Percentiles rank a stretch among this genome's conserved stretches.
These are phyloP conservation scores for Procambarus virginalis DNA, from an alignment of 1,140 invertebrate genomes.

Conservation along the genomic window DNA sequence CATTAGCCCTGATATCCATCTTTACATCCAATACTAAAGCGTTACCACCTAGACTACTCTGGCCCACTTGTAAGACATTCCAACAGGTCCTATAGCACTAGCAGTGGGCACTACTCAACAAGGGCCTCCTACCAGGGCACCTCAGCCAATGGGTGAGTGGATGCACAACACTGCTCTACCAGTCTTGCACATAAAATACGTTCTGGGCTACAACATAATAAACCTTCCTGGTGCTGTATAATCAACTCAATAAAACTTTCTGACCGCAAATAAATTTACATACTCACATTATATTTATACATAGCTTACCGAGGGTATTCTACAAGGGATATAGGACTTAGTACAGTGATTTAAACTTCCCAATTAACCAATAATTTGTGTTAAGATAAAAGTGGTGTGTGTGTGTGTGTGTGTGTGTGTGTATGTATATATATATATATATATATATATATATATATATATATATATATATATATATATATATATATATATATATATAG, in stretches of 20 bases:
- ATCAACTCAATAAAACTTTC: background rate
- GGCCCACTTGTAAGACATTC: background rate
- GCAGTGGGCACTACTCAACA: background rate
- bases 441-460: no score
- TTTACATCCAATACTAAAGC: background rate
- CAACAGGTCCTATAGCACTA: constrained; percentile 4
- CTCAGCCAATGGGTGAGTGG: background rate
- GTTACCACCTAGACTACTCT: background rate
- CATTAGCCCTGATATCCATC: background rate
- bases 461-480: no score
- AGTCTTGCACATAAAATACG: background rate
- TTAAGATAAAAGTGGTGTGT: background rate
- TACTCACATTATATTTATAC: background rate
- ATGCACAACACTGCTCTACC: background rate
- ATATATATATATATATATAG: no score
- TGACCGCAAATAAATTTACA: background rate
- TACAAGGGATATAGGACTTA: background rate
- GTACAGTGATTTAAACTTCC: background rate
- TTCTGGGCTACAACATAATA: background rate
- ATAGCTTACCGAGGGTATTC: background rate
- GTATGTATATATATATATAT: no score
- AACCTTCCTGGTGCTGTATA: background rate
- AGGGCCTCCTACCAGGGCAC: background rate
- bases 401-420: no score
- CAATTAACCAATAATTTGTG: background rate